Base-by-base conservation (phyloP, 2,113 vertebrate species). In the Danionella cerebrum region DNA sequence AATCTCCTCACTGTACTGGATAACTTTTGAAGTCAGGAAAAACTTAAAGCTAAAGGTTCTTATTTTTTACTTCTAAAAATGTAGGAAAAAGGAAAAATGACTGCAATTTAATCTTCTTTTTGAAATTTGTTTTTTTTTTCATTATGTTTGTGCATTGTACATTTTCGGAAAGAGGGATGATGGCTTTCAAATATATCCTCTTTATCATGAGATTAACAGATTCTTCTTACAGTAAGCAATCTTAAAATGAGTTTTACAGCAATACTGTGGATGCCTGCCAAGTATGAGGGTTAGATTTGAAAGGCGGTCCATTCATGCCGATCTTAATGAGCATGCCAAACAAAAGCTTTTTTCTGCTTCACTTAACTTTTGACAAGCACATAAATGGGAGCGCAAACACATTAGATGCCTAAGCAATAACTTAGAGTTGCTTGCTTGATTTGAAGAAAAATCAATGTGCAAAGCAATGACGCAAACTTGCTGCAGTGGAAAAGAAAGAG, bases 401-500 rank as follows among this genome's bases (percentile, higher is more conserved):
- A 65, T 79, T 74, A 66, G 12, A 81, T 73, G 41, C 10, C 22
- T 45, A 70, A 81, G 81, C 54, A 83, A 78, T 73, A 74, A 71
- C 16, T 27, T 65, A 52, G 65, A 62, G 38, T 60, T 22, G 21
- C 67, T 67, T 39, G 45, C 78, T 70, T 66, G 62, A 79, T 68
- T 52, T 57, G 48, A 70, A 65, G 67, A 84, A 79, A 67, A 82
- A 82, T 82, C 79, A 78, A 84, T 83, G 79, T 75, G 65, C 72
- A 78, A 70, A 80, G 74, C 69, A 80, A 69, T 47, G 39, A 11
- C 27, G 62, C 60, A 22, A 21, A 24, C 38, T 45, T 60, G 10
- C 48, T 76, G 18, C 75, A 82, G 69, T 42, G 52, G 38, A 53
- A 67, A 75, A 68, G 65, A 62, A 4, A 18, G 76, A 74, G 12